Evolutionary conservation across 2,797 vertebrate genomes (phyloP), one percentile per base, ranked within the genome.

Genomic region (Diplodus puntazzo): DNA sequence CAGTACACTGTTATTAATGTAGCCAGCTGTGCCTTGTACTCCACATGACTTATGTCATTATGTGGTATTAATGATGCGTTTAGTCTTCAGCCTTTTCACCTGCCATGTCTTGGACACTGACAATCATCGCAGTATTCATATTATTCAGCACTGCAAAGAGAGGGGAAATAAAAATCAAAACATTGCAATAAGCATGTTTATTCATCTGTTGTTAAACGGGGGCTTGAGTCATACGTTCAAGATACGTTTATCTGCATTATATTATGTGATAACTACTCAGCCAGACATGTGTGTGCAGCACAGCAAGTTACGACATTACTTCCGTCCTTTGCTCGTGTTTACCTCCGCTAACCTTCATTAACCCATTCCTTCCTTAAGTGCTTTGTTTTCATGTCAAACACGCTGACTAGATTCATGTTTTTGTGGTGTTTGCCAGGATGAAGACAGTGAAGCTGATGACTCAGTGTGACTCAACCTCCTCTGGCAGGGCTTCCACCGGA

Each of bases 381-480:
- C 68, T 79, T 75, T 88, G 82, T 86, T 85, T 87, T 81, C 23
- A 75, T 81, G 70, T 80, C 72, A 54, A 46, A 67, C 55, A 66
- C 64, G 68, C 69, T 76, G 75, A 77, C 71, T 67, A 6, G 69
- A 20, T 55, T 85, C 53, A 21, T 87, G 83, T 83, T 86, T 79
- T 80, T 82, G 57, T 84, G 79, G 59, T 45, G 64, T 88, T 83
- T 80, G 82, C 71, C 77, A 77, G 90, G 80, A 77, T 77, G 70
- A 89, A 87, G 89, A 91, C 86, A 79, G 77, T 69, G 77, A 76
- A 82, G 85, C 82, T 58, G 89, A 92, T 93, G 93, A 94, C 85
- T 93, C 91, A 90, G 78, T 69, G 59, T 93, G 92, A 95, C 88
- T 95, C 92, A 94, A 89, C 87, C 90, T 91, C 92, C 89, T 90